Conservation (phyloP, 2,113 vertebrate species). For the Ammodytes dubius region DNA sequence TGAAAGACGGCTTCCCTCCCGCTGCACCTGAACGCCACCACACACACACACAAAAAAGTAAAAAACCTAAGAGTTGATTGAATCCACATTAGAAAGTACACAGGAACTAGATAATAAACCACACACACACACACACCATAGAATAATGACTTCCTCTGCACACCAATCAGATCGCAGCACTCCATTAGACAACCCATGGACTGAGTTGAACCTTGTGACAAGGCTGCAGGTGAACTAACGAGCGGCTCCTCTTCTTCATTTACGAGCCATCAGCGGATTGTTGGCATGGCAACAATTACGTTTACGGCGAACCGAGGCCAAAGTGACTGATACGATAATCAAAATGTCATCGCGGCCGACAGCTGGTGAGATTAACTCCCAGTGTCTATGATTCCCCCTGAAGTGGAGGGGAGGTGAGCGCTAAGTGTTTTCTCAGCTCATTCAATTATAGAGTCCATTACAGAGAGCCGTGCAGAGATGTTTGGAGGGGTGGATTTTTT, state of each 20-base stretch:
- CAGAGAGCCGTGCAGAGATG: constrained; percentile 14
- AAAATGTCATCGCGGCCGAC: constrained; percentile 57
- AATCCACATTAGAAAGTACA: no score
- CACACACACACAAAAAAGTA: no score
- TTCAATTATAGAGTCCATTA: constrained; percentile 70
- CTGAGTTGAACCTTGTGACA: background rate
- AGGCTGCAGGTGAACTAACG: constrained; percentile 25
- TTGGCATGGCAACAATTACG: constrained; percentile 53
- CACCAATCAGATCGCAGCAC: constrained; percentile 8
- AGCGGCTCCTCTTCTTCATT: constrained; percentile 26
- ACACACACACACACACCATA: constrained; percentile 6
- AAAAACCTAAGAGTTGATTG: no score
- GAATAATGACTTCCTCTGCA: constrained; percentile 1
- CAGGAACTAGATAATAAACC: background rate
- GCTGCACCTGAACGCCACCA: constrained; percentile 79
- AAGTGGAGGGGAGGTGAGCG: constrained; percentile 26
- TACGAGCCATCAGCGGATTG: constrained; percentile 47
- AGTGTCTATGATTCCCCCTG: constrained; percentile 49
- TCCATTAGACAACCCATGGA: background rate
- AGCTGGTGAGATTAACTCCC: constrained; percentile 63
- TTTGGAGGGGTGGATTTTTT: background rate
- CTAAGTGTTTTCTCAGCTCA: constrained; percentile 53
- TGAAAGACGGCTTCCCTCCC: constrained; percentile 85
- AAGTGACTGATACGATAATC: constrained; percentile 64
- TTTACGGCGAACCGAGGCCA: constrained; percentile 15